Evolutionary conservation across 2,888 invertebrate species (phyloP).

Genomic region (Terebella lapidaria): DNA sequence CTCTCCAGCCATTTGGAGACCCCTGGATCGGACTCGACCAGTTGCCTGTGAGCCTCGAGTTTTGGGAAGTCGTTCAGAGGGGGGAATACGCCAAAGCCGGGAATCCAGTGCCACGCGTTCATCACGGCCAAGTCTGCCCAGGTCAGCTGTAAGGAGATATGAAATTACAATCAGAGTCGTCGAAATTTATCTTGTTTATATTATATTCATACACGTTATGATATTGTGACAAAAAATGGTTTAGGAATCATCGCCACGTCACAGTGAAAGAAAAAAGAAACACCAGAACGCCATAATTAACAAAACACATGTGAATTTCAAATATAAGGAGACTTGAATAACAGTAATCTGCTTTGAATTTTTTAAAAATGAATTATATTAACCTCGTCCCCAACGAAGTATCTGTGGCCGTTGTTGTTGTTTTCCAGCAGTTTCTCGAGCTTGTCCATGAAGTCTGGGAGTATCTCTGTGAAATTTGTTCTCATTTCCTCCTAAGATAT

Average conservation of each 20-base stretch:
- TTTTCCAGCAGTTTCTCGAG: slow-evolving; percentile 3
- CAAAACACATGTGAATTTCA: too few relatives aligned
- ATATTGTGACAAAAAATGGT: too few relatives aligned
- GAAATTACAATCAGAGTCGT: background rate
- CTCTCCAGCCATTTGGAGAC: slow-evolving; percentile 18
- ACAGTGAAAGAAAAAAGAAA: too few relatives aligned
- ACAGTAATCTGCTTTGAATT: too few relatives aligned
- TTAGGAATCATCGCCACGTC: too few relatives aligned
- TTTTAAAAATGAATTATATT: too few relatives aligned
- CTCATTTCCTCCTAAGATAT: background rate
- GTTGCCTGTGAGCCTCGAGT: slow-evolving; percentile 20
- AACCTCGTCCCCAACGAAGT: slow-evolving; percentile 3
- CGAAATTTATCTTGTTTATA: too few relatives aligned
- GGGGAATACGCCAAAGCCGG: slow-evolving; percentile 20
- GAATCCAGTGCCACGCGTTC: slow-evolving; percentile 25
- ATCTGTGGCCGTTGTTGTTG: background rate
- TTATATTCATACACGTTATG: too few relatives aligned
- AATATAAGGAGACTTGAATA: too few relatives aligned
- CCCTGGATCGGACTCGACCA: slow-evolving; percentile 16
- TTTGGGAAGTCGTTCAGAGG: slow-evolving; percentile 17
- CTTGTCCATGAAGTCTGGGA: background rate
- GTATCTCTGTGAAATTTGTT: background rate
- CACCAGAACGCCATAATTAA: too few relatives aligned
- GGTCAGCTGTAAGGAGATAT: slow-evolving; percentile 15
- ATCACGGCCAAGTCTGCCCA: slow-evolving; percentile 22